Conservation (phyloP, 2,888 invertebrate species). For the Hermaeophaga mercurialis region DNA sequence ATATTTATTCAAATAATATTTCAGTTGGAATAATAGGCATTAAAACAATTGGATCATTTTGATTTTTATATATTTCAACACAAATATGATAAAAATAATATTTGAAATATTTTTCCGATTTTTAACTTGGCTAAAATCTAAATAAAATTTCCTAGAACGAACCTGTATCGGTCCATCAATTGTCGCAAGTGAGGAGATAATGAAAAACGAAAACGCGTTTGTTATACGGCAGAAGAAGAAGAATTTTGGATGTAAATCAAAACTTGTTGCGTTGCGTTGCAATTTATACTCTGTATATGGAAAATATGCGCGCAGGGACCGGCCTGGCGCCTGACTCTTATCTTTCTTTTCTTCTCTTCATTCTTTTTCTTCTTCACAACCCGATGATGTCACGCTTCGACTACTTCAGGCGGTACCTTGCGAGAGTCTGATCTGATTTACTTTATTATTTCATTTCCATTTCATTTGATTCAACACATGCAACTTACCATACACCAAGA, state of each 20-base stretch:
- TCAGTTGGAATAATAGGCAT: too few species aligned
- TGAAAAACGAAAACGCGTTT: constrained; percentile 58
- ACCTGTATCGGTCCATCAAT: constrained; percentile 2
- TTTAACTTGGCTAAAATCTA: too few species aligned
- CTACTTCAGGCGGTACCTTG: not conserved
- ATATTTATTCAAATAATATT: too few species aligned
- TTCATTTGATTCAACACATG: constrained; percentile 1
- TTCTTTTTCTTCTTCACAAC: constrained; percentile 5
- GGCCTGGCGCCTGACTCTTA: constrained; percentile 50
- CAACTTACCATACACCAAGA: too few species aligned
- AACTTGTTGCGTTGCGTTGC: constrained; percentile 50
- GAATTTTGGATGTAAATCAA: constrained; percentile 59
- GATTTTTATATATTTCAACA: too few species aligned
- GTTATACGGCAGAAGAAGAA: constrained; percentile 47
- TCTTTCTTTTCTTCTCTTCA: constrained; percentile 6
- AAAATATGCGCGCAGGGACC: constrained; percentile 45
- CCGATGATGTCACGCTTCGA: not conserved
- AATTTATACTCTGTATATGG: constrained; percentile 57
- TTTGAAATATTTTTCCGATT: too few species aligned
- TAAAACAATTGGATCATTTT: too few species aligned
- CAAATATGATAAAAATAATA: too few species aligned
- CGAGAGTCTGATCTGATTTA: constrained; percentile 8
- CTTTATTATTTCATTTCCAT: constrained; percentile 1
- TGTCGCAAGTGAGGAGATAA: constrained; percentile 35
- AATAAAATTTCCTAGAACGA: not conserved